Percentiles rank a stretch among this genome's conserved stretches.
phyloP scores from a whole-genome alignment of 23 tunicate genomes.

The Aplidium turbinatum region DNA sequence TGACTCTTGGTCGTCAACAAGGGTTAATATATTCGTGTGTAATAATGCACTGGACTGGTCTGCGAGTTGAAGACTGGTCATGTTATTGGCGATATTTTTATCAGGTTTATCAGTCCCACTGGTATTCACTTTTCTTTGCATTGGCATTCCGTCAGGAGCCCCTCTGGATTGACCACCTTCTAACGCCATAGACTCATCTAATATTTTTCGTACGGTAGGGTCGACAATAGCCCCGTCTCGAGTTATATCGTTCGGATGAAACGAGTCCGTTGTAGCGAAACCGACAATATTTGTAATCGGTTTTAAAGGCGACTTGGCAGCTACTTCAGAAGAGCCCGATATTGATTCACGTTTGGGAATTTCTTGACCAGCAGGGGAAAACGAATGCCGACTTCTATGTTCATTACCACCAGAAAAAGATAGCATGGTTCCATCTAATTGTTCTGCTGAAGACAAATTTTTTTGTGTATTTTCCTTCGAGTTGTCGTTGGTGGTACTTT shows the following conservation, averaged over 20 bases:
- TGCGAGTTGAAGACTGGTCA: not conserved
- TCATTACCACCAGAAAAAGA: no score
- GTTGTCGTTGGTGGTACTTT: no score
- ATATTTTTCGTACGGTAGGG: not conserved
- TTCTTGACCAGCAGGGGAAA: not conserved
- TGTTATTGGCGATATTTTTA: not conserved
- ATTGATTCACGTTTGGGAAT: conserved; percentile 6
- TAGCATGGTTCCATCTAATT: no score
- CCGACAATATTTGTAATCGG: not conserved
- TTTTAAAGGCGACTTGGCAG: not conserved
- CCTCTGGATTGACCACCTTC: conserved; percentile 44
- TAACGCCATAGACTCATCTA: not conserved
- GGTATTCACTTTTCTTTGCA: conserved; percentile 41
- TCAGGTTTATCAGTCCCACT: conserved; percentile 21
- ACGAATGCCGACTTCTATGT: no score
- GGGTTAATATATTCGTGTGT: no score
- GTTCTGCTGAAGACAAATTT: no score
- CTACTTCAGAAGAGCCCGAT: conserved; percentile 35
- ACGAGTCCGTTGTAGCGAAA: not conserved
- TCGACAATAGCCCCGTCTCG: not conserved
- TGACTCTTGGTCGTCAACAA: no score
- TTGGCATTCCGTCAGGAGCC: conserved; percentile 73
- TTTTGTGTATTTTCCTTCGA: no score
- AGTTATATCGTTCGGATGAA: not conserved
- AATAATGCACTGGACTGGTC: no score